phyloP scores from a whole-genome alignment of 1,140 invertebrate species.

The Zeugodacus cucurbitae region DNA sequence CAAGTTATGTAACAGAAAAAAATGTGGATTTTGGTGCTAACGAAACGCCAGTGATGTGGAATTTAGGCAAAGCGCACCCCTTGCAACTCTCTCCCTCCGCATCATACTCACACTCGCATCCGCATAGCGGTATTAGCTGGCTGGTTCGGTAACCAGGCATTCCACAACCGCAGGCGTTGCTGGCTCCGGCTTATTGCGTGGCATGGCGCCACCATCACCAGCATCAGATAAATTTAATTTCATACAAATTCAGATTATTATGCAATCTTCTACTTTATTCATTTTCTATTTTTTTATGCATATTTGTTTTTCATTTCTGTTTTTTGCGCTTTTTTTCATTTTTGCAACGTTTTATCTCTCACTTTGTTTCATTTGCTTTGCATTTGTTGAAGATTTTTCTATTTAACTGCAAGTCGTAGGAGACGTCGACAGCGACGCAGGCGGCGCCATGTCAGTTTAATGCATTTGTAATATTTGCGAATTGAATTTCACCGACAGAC shows the following conservation, averaged over 20 bases:
- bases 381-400: neutral
- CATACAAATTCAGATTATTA: constrained; percentile 34
- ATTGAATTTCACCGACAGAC: constrained; percentile 28
- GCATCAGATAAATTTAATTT: constrained; percentile 33
- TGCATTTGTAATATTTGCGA: constrained; percentile 32
- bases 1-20: neutral
- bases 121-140: neutral
- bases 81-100: neutral
- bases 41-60: neutral
- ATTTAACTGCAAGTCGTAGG: neutral
- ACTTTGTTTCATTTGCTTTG: neutral
- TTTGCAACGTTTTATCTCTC: neutral
- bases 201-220: neutral
- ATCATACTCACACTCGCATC: neutral
- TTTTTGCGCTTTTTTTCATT: neutral
- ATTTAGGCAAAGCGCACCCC: neutral
- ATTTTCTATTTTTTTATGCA: neutral
- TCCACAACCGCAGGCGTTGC: neutral
- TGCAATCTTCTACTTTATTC: constrained; percentile 30
- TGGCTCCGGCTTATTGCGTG: neutral
- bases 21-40: neutral
- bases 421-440: neutral
- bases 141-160: neutral
- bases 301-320: neutral
- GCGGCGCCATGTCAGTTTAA: neutral